phyloP scores from a whole-genome alignment of 2,113 vertebrate species.

The Tonatia bakeri region DNA sequence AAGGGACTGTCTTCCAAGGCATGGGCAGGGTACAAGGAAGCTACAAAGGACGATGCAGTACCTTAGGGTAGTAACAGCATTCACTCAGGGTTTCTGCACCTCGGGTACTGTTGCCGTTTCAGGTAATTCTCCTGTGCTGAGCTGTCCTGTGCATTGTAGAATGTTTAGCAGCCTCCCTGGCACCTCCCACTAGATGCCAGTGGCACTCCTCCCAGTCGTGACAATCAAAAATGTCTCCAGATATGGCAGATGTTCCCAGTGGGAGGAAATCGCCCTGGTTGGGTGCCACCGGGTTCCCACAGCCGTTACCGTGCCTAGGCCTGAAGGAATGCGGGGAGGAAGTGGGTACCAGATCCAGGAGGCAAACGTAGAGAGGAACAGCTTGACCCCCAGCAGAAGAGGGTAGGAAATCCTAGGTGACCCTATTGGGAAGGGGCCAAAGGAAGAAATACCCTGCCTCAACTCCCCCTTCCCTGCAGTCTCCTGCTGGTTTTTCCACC shows the following conservation, averaged over 20 bases:
- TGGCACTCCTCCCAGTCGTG: neutral
- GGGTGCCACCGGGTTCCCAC: neutral
- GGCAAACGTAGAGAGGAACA: neutral
- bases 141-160: neutral
- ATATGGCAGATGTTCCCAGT: neutral
- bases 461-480: neutral
- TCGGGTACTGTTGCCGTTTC: neutral
- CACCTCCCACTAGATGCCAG: neutral
- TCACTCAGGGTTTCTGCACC: neutral
- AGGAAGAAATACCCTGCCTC: neutral
- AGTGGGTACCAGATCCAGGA: neutral
- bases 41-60: neutral
- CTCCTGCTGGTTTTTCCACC: neutral
- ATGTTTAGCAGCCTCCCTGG: neutral
- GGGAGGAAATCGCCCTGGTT: neutral
- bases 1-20: neutral
- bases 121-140: neutral
- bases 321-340: neutral
- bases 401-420: neutral
- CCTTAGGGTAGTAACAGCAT: neutral
- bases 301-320: neutral
- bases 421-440: neutral
- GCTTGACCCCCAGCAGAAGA: neutral
- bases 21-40: neutral
- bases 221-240: neutral